Evolutionary conservation across 1,140 invertebrate species (phyloP).

Genomic region (Pomacea maculata): DNA sequence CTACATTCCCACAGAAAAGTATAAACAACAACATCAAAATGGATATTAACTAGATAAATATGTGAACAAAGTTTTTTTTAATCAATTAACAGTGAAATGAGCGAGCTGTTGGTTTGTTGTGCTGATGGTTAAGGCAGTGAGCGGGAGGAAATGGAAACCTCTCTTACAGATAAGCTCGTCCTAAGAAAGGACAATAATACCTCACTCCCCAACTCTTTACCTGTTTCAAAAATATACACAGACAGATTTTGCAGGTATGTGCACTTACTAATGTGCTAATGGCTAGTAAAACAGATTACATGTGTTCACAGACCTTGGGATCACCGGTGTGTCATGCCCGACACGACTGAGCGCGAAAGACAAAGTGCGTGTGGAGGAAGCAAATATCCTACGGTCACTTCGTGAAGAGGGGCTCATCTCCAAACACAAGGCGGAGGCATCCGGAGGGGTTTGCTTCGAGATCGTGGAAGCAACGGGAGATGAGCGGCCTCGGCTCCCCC

Average conservation of each 20-base stretch:
- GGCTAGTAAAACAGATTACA: background rate
- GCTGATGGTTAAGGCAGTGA: no score
- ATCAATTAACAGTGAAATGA: no score
- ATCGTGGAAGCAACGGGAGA: slow-evolving; percentile 30
- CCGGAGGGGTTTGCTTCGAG: slow-evolving; percentile 60
- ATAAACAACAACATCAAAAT: no score
- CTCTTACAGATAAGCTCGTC: no score
- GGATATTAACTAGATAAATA: no score
- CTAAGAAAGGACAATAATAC: no score
- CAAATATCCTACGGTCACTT: slow-evolving; percentile 56
- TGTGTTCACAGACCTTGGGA: slow-evolving; percentile 52
- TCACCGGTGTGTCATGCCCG: slow-evolving; percentile 54
- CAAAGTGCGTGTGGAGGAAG: slow-evolving; percentile 53
- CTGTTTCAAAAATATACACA: background rate
- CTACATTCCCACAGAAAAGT: no score
- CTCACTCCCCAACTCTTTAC: no score
- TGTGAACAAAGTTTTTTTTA: no score
- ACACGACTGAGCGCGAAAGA: slow-evolving; percentile 61
- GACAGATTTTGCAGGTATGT: background rate
- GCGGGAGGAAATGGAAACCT: no score
- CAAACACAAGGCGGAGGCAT: slow-evolving; percentile 45
- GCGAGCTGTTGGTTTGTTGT: no score
- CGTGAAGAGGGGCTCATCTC: slow-evolving; percentile 63
- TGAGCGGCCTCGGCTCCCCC: slow-evolving; percentile 31
- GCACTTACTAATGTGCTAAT: background rate